phyloP scores from a whole-genome alignment of 2,888 invertebrate species.

The Papilio gigon region DNA sequence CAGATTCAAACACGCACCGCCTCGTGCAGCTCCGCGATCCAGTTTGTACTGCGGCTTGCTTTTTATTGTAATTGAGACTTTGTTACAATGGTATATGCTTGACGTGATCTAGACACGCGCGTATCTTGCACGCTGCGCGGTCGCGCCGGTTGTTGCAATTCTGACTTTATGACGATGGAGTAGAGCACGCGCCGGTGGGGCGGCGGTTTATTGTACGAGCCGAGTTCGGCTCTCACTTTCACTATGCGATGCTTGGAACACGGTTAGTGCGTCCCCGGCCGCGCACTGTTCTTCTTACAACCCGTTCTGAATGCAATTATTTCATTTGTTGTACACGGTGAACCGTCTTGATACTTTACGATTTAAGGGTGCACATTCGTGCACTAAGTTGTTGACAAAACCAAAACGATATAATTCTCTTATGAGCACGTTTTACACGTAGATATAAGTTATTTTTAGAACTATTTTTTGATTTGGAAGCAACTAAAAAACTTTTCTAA shows the following conservation, averaged over 20 bases:
- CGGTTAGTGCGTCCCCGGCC: slow-evolving; percentile 23
- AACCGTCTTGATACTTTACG: too few relatives aligned
- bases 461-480: too few relatives aligned
- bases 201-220: slow-evolving; percentile 19
- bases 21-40: neutral
- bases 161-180: neutral
- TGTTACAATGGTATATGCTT: neutral
- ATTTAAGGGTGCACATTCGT: too few relatives aligned
- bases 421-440: too few relatives aligned
- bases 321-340: too few relatives aligned
- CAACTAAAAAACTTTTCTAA: too few relatives aligned
- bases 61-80: neutral
- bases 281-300: neutral
- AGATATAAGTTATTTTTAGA: too few relatives aligned
- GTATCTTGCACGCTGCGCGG: neutral
- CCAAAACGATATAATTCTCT: too few relatives aligned
- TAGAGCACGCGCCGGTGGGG: neutral
- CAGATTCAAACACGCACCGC: neutral
- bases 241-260: slow-evolving; percentile 19
- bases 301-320: neutral
- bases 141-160: neutral
- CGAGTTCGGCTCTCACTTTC: slow-evolving; percentile 32
- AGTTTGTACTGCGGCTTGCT: neutral
- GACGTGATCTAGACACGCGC: neutral
- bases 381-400: too few relatives aligned